These are phyloP conservation scores for Trachelus iudaicus DNA, from an alignment of 2,888 invertebrate genomes.

Conservation along the genomic window DNA sequence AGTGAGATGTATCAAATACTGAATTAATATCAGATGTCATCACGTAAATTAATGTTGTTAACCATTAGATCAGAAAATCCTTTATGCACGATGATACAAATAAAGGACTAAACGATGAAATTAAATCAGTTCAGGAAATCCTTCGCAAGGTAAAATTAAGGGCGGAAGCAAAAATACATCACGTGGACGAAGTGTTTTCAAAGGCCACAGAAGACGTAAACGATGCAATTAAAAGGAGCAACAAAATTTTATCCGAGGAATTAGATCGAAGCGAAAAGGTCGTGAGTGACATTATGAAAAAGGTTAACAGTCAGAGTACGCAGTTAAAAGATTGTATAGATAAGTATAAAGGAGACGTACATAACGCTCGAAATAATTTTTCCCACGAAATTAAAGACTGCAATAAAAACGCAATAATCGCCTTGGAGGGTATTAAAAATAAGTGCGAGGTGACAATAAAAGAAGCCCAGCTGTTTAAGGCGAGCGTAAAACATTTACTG, in stretches of 20 bases:
- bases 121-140: conserved; percentile 11
- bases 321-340: conserved; percentile 3
- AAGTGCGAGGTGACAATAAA: conserved; percentile 15
- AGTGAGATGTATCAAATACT: not conserved
- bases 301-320: not conserved
- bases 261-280: conserved; percentile 21
- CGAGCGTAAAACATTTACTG: not conserved
- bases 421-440: conserved; percentile 13
- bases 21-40: not conserved
- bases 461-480: conserved; percentile 3
- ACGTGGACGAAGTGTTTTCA: conserved; percentile 25
- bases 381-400: conserved; percentile 15
- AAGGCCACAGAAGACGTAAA: conserved; percentile 22
- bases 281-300: conserved; percentile 11
- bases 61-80: no score
- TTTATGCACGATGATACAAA: not conserved
- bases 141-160: conserved; percentile 20
- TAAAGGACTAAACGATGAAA: not conserved
- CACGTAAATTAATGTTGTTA: no score
- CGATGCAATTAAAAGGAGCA: conserved; percentile 24
- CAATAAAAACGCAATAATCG: conserved; percentile 14
- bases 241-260: conserved; percentile 20
- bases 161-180: conserved; percentile 26
- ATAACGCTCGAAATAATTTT: conserved; percentile 9
- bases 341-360: conserved; percentile 12